Conservation (phyloP, 2,113 vertebrate species). For the Scortum barcoo region DNA sequence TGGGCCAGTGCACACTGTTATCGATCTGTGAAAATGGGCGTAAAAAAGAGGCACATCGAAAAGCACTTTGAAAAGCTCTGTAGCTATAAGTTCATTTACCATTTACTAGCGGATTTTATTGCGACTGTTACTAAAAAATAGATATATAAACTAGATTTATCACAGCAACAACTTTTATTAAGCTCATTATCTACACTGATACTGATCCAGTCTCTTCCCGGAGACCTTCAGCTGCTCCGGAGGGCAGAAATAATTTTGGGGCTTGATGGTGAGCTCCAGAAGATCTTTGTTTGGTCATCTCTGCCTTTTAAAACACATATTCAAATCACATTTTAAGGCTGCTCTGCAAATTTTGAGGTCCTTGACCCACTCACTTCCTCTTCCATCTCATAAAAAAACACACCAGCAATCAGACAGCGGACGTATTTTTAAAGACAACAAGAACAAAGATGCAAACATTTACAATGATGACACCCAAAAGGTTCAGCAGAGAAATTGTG, state of each 20-base stretch:
- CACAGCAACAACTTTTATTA: neutral
- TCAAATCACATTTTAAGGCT: constrained; percentile 1
- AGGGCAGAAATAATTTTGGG: neutral
- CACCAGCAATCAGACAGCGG: neutral
- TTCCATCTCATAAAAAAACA: neutral
- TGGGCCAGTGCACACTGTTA: neutral
- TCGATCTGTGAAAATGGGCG: neutral
- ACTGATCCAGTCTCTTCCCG: neutral
- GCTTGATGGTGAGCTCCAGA: neutral
- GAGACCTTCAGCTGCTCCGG: neutral
- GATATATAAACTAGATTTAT: neutral
- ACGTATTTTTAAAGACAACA: neutral
- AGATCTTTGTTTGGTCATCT: neutral
- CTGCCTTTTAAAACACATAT: neutral
- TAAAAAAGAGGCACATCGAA: neutral
- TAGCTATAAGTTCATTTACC: neutral
- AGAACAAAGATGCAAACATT: neutral
- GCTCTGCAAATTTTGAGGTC: neutral
- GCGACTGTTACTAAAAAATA: neutral
- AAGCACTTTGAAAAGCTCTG: neutral
- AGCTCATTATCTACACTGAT: neutral
- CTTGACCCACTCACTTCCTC: neutral
- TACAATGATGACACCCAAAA: too few species aligned
- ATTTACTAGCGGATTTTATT: neutral
- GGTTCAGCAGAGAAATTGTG: neutral